These are phyloP conservation scores for Sarcophaga caerulescens DNA, from an alignment of 2,888 invertebrate species.

Conservation along the genomic window DNA sequence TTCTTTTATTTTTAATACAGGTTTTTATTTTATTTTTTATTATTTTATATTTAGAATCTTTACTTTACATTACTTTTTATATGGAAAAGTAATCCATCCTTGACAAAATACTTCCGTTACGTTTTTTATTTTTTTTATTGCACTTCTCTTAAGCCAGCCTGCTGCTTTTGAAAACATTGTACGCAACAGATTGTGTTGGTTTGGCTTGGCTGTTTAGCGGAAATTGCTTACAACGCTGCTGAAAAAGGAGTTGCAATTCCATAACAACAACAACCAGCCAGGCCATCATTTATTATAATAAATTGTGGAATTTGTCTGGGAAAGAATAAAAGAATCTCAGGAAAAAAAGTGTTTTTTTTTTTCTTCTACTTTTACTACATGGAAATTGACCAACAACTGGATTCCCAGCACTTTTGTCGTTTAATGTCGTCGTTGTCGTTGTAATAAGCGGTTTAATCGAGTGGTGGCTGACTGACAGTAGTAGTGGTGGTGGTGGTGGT, in stretches of 20 bases:
- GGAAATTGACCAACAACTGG: constrained; percentile 9
- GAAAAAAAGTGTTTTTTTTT: neutral
- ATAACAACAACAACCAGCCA: neutral
- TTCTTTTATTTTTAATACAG: too few relatives aligned
- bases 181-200: neutral
- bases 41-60: too few relatives aligned
- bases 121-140: constrained; percentile 14
- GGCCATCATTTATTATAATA: constrained; percentile 16
- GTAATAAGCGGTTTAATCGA: too few relatives aligned
- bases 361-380: constrained; percentile 39
- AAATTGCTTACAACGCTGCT: constrained; percentile 62
- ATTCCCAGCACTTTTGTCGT: too few relatives aligned
- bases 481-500: neutral
- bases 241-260: constrained; percentile 21
- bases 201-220: constrained; percentile 48
- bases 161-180: too few relatives aligned
- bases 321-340: constrained; percentile 25
- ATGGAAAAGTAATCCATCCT: constrained; percentile 17
- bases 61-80: too few relatives aligned
- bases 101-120: constrained; percentile 65
- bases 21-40: too few relatives aligned
- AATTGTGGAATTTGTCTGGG: constrained; percentile 62
- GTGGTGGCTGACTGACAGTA: too few relatives aligned
- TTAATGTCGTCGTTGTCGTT: too few relatives aligned
- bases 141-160: neutral